Base-by-base conservation (phyloP, 2,797 vertebrate species). In the Salarias fasciatus region DNA sequence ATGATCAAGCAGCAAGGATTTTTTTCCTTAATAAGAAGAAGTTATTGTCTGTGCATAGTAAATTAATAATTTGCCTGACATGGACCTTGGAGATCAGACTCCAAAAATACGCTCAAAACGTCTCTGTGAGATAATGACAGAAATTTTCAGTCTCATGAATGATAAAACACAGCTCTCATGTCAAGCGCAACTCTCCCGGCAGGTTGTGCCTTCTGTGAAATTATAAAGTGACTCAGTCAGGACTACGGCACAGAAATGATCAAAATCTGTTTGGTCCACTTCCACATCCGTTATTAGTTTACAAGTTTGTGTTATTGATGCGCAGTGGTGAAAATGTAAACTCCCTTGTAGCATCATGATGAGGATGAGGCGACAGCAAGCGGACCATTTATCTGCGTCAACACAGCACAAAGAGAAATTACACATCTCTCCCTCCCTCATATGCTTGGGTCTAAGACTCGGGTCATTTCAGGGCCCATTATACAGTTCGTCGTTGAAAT, bases 291-390 rank as follows among this genome's bases (percentile, higher is more conserved):
- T 72, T 72, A 79, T 78, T 61, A 58, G 44, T 62, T 81, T 63
- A 55, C 63, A 77, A 63, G 54, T 60, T 78, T 45, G 75, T 50
- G 47, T 52, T 75, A 86, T 84, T 74, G 82, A 82, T 83, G 82
- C 62, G 70, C 61, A 67, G 59, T 35, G 45, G 51, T 66, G 75
- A 53, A 75, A 78, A 66, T 60, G 57, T 57, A 65, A 80, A 67
- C 59, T 64, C 49, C 35, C 60, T 49, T 52, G 56, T 75, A 18
- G 69, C 69, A 79, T 86, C 72, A 72, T 80, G 75, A 88, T 75
- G 59, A 87, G 52, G 48, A 49, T 0, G 12, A 71, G 50, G 60
- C 53, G 37, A 51, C 50, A 56, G 52, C 58, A 56, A 66, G 49
- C 56, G 62, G 51, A 69, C 29, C 43, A 77, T 86, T 75, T 84